phyloP scores from a whole-genome alignment of 53 echinoderm and acorn worm species.

The Arbacia lixula region DNA sequence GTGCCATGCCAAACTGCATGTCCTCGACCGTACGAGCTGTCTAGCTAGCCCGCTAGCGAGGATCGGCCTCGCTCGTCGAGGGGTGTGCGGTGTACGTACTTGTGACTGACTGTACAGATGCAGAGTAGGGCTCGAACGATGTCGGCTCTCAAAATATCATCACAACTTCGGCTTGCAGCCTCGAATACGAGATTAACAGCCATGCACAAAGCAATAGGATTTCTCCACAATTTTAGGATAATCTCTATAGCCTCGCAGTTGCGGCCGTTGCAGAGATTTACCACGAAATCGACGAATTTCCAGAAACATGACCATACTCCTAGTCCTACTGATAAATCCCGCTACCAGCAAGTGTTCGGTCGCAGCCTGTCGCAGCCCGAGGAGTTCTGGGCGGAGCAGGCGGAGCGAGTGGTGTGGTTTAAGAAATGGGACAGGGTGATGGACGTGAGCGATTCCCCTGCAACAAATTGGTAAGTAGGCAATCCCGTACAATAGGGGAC shows the following conservation, averaged over 20 bases:
- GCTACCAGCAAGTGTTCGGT: constrained; percentile 66
- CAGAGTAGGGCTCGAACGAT: too few species aligned
- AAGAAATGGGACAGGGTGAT: constrained; percentile 84
- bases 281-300: constrained; percentile 5
- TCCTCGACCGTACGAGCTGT: too few species aligned
- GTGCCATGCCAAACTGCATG: too few species aligned
- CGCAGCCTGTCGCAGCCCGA: constrained; percentile 66
- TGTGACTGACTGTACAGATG: too few species aligned
- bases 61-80: too few species aligned
- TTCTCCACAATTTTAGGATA: neutral
- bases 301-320: neutral
- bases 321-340: neutral
- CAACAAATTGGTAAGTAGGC: constrained; percentile 75
- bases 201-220: neutral
- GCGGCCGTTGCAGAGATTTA: too few species aligned
- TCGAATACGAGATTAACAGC: constrained; percentile 2
- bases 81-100: too few species aligned
- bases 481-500: too few species aligned
- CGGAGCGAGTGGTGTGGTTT: constrained; percentile 87
- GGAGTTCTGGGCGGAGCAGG: constrained; percentile 91
- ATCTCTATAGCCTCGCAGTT: neutral
- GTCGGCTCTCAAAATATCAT: constrained; percentile 7
- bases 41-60: too few species aligned
- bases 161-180: constrained; percentile 15
- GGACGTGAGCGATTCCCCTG: constrained; percentile 71